phyloP scores from a whole-genome alignment of 2,113 vertebrate genomes.

The Nannobrachium achirus region DNA sequence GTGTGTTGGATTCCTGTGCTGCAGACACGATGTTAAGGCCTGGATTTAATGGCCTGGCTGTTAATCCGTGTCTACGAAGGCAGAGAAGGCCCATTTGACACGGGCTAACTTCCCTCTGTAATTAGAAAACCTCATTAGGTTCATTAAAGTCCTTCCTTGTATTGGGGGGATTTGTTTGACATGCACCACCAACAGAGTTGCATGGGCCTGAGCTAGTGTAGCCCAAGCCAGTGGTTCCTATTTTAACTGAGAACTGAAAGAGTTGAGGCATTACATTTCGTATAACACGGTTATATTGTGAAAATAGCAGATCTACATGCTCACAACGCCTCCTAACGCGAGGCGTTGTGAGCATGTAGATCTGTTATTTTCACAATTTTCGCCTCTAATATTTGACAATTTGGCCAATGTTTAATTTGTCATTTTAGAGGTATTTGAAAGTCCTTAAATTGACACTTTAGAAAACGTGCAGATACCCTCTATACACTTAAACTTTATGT shows the following conservation, averaged over 20 bases:
- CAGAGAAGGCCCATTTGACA: conserved; percentile 74
- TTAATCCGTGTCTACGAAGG: conserved; percentile 73
- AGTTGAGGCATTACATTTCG: too few relatives aligned
- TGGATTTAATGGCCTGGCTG: conserved; percentile 66
- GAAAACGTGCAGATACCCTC: too few relatives aligned
- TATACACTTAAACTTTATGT: too few relatives aligned
- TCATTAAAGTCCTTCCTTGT: conserved; percentile 73
- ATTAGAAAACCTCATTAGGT: conserved; percentile 81
- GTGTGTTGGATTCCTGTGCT: conserved; percentile 33
- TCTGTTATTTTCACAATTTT: too few relatives aligned
- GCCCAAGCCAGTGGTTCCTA: conserved; percentile 16
- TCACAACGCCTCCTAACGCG: background rate
- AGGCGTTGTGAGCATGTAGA: too few relatives aligned
- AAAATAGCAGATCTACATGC: too few relatives aligned
- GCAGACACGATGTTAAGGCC: conserved; percentile 39
- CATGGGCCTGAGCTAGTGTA: conserved; percentile 20
- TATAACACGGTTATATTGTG: too few relatives aligned
- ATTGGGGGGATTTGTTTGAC: conserved; percentile 75
- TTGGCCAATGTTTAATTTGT: too few relatives aligned
- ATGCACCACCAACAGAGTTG: conserved; percentile 58
- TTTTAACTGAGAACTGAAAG: too few relatives aligned
- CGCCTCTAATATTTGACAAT: too few relatives aligned
- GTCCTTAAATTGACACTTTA: too few relatives aligned
- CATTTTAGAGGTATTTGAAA: too few relatives aligned
- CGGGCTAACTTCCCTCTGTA: conserved; percentile 69